Conservation (phyloP, 2,797 vertebrate genomes). For the Numenius phaeopus region DNA sequence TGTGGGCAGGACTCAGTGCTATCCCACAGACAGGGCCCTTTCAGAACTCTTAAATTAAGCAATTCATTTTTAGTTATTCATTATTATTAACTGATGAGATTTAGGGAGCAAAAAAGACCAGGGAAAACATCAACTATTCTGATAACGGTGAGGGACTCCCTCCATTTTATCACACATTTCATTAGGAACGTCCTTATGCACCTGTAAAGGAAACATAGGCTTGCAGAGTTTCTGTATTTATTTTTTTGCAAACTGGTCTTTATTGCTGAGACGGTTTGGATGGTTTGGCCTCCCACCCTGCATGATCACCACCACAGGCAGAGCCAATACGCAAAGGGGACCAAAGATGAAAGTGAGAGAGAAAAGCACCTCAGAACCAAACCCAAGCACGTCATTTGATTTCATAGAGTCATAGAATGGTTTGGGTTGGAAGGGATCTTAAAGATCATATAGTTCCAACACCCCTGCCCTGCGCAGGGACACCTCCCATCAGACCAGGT, state of each 20-base stretch:
- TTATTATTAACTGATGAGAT: not conserved
- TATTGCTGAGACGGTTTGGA: not conserved
- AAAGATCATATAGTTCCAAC: no score
- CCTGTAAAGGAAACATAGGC: not conserved
- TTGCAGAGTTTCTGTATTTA: not conserved
- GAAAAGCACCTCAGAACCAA: not conserved
- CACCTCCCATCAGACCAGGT: no score
- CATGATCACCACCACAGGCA: not conserved
- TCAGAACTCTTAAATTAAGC: not conserved
- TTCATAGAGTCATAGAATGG: no score
- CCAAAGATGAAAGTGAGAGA: not conserved
- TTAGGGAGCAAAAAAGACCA: not conserved
- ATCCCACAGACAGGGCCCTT: not conserved
- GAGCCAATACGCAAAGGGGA: no score
- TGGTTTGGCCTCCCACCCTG: not conserved
- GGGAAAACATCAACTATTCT: not conserved
- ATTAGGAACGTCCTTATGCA: not conserved
- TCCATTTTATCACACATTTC: not conserved
- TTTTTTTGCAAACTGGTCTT: not conserved
- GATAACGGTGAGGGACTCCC: not conserved
- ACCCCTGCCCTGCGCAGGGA: no score
- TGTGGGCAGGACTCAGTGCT: not conserved
- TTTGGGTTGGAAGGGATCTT: no score
- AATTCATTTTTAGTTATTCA: not conserved
- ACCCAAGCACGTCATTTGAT: accelerated